Base-by-base conservation (phyloP, 2,888 invertebrate genomes). In the Folsomia candida region DNA sequence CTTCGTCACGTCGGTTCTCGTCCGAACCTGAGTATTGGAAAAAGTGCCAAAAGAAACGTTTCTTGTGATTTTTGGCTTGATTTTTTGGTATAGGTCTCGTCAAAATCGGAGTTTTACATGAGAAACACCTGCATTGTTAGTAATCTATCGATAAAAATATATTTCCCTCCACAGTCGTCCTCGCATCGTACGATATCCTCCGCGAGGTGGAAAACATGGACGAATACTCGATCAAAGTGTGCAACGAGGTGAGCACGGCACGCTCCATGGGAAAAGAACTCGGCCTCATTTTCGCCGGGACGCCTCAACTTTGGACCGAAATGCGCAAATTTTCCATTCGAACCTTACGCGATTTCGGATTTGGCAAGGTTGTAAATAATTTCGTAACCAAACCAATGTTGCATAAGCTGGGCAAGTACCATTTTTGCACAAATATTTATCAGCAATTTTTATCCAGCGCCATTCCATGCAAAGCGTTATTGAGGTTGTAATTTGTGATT, bases 221-320 rank as follows among this genome's bases (percentile, higher is more conserved):
- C 1, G 74, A 69, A 28, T 74, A 69, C 37, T 71, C 71, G 51
- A 61, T 22, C 11, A 74, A 74, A 29, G 60, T 72, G 64, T 51
- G 60, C 11, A 59, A 68, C 26, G 66, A 71, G 51, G 1, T 27
- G 14, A 65, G 26, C n/a, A 72, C 66, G 0, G 57, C 51, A 14
- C 62, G 78, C n/a, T 74, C 76, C 1, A 74, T 74, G 63, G 73
- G 72, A 1, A 73, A 78, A 64, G 74, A 76, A 62, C 47, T 78
- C 27, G 78, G 72, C 4, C 27, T 72, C 1, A 27, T 72, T n/a
- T 69, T 69, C n/a, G 69, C 65, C 2, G 37, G 64, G 2, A 47
- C 63, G 25, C 69, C 75, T 1, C n/a, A 47, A 22, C 51, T 75
- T 22, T 75, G 75, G 75, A 47, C 51, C 20, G 64, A 64, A 64